These are phyloP conservation scores for Phyllostomus hastatus DNA, from an alignment of 2,113 vertebrate species.

Conservation along the genomic window DNA sequence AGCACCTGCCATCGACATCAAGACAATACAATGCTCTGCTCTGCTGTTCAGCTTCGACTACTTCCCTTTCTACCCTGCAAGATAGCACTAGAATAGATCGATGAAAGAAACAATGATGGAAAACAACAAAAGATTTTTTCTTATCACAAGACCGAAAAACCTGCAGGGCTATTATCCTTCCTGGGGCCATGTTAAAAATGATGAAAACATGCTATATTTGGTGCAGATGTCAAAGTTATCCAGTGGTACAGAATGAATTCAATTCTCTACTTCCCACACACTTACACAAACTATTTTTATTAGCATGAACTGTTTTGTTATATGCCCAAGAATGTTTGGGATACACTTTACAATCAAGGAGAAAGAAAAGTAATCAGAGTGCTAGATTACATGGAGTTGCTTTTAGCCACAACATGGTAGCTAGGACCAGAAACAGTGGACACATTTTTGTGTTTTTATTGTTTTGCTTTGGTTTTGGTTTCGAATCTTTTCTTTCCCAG, in stretches of 20 bases:
- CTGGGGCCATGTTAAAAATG: constrained; percentile 35
- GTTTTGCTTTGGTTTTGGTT: constrained; percentile 16
- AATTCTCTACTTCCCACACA: constrained; percentile 39
- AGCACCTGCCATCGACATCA: neutral
- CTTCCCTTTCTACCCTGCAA: neutral
- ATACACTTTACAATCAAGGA: constrained; percentile 32
- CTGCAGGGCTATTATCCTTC: constrained; percentile 2
- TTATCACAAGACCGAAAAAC: constrained; percentile 37
- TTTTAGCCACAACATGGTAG: neutral
- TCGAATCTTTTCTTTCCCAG: constrained; percentile 7
- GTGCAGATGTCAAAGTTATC: neutral
- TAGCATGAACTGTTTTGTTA: constrained; percentile 9
- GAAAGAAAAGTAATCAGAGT: constrained; percentile 36
- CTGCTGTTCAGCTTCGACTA: neutral
- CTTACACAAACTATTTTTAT: neutral
- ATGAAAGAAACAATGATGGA: constrained; percentile 12
- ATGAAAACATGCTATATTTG: constrained; percentile 38
- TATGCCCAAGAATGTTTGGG: neutral
- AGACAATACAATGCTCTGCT: neutral
- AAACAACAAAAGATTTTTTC: neutral
- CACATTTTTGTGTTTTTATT: neutral
- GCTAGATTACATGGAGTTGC: neutral
- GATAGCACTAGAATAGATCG: neutral
- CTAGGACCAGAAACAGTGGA: neutral
- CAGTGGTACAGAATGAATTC: constrained; percentile 35